phyloP scores from a whole-genome alignment of 35 echinoderm and acorn worm genomes.

The Nesometra sesokonis region DNA sequence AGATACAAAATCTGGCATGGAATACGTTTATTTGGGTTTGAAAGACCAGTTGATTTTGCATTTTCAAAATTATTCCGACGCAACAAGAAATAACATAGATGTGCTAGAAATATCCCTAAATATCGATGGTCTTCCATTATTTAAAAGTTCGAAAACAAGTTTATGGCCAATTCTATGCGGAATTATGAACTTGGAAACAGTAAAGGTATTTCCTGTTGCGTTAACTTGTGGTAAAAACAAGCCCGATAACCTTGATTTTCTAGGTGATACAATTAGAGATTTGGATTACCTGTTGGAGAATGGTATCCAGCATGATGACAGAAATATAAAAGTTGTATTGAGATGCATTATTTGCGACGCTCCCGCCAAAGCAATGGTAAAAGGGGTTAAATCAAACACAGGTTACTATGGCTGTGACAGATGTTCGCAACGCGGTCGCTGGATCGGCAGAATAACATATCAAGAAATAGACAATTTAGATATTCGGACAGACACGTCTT shows the following conservation, averaged over 20 bases:
- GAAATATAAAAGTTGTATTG: not conserved
- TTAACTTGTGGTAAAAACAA: constrained; percentile 29
- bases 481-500: constrained; percentile 20
- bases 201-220: constrained; percentile 54
- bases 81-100: not conserved
- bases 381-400: constrained; percentile 26
- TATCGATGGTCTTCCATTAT: constrained; percentile 33
- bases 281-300: constrained; percentile 1
- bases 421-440: constrained; percentile 32
- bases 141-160: constrained; percentile 7
- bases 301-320: constrained; percentile 12
- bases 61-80: not conserved
- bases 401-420: constrained; percentile 47
- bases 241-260: constrained; percentile 43
- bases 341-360: constrained; percentile 47
- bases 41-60: constrained; percentile 4
- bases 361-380: constrained; percentile 48
- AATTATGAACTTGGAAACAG: constrained; percentile 21
- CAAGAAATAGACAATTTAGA: no score
- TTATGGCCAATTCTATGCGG: constrained; percentile 42
- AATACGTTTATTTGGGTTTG: constrained; percentile 47
- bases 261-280: constrained; percentile 31
- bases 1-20: constrained; percentile 19
- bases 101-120: constrained; percentile 14
- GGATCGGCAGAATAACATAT: constrained; percentile 7